Base-by-base conservation (phyloP, 2,797 vertebrate genomes). In the Urophycis tenuis region DNA sequence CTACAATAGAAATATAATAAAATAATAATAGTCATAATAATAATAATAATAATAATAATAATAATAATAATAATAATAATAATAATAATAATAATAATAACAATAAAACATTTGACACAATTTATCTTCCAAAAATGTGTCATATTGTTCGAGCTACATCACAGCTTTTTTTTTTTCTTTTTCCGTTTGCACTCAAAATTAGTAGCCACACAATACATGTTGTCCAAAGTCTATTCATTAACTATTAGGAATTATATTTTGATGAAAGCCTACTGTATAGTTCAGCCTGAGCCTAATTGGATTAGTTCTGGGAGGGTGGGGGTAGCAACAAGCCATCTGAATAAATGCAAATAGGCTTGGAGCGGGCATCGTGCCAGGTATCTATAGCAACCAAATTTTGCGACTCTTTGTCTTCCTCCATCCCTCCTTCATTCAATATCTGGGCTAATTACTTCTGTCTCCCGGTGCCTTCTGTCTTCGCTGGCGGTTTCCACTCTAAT, bases 371-470 rank as follows among this genome's bases (percentile, higher is more conserved):
- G 73, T 90, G 88, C 89, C 90, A 91, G 83, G 90, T 92, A 90
- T 89, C 92, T 91, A 93, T 93, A 88, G 92, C 90, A 92, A 93
- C 92, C 87, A 87, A 84, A 87, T 89, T 87, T 79, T 88, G 77
- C 83, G 81, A 80, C 84, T 85, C 75, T 53, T 67, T 34, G 83
- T 82, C 81, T 86, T 82, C 67, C 75, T 89, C 81, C 83, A 82
- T 88, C 85, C 81, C 81, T 87, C 85, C 81, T 84, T 89, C 53
- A 82, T 85, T 86, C 84, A 83, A 71, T 83, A 85, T 81, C 82
- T 89, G 90, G 53, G 89, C 90, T 90, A 88, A 86, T 73, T 73
- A 17, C 49, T 33, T 70, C 74, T 41, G 25, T 39, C 25, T 30
- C n/a, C n/a, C 31, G 29, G 34, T 12, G n/a, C 82, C 85, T 71